Percentiles rank a stretch among this genome's conserved stretches.
Conservation (phyloP, 2,888 invertebrate species). For the Parnassius smintheus region DNA sequence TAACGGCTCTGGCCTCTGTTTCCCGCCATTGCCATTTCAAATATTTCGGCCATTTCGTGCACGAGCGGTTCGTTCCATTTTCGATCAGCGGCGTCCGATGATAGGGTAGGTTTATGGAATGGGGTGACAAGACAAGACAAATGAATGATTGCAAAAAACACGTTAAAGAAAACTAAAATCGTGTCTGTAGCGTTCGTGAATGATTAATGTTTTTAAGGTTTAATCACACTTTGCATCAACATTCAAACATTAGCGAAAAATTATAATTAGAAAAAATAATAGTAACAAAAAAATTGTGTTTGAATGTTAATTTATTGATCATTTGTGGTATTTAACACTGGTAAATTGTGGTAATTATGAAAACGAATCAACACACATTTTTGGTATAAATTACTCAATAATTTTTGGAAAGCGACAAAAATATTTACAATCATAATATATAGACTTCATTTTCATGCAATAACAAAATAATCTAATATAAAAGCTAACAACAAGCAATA, state of each 20-base stretch:
- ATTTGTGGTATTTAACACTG: constrained; percentile 65
- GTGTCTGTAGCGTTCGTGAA: constrained; percentile 63
- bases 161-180: constrained; percentile 66
- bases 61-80: constrained; percentile 42
- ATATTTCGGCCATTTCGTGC: constrained; percentile 50
- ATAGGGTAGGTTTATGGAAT: constrained; percentile 76
- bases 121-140: constrained; percentile 80
- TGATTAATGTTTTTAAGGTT: constrained; percentile 61
- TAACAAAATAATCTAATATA: constrained; percentile 19
- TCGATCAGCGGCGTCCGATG: constrained; percentile 55
- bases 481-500: constrained; percentile 6
- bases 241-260: constrained; percentile 41
- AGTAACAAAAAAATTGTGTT: constrained; percentile 32
- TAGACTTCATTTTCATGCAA: constrained; percentile 18
- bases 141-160: constrained; percentile 76
- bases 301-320: constrained; percentile 43
- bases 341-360: constrained; percentile 47
- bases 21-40: constrained; percentile 46
- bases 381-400: constrained; percentile 21
- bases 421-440: constrained; percentile 21
- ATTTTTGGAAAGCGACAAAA: constrained; percentile 23
- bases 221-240: constrained; percentile 60
- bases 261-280: constrained; percentile 1
- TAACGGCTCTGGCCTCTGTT: constrained; percentile 96
- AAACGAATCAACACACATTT: constrained; percentile 40